Conservation (phyloP, 2,888 invertebrate species). For the Thereva nobilitata region DNA sequence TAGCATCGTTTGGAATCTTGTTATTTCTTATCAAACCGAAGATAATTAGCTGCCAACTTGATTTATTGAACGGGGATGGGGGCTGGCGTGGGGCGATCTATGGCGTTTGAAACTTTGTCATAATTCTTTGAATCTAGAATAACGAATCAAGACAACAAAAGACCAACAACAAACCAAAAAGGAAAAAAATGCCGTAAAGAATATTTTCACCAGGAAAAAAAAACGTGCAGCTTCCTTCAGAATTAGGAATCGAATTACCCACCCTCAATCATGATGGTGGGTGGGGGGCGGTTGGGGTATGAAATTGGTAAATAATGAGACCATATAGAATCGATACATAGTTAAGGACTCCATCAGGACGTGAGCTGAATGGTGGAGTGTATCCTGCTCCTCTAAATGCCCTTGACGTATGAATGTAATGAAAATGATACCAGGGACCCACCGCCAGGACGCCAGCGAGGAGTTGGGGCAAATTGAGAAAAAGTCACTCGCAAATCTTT, state of each 20-base stretch:
- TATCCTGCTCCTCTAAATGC: no score
- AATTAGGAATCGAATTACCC: constrained; percentile 42
- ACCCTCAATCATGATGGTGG: constrained; percentile 25
- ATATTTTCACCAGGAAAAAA: not conserved
- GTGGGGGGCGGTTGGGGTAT: no score
- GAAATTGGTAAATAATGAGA: constrained; percentile 32
- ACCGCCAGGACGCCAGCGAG: no score
- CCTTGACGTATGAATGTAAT: no score
- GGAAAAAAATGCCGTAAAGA: no score
- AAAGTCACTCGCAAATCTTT: no score
- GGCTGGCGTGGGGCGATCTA: not conserved
- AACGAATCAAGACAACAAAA: no score
- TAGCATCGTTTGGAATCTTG: constrained; percentile 24
- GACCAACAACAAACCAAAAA: no score
- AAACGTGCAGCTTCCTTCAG: constrained; percentile 29
- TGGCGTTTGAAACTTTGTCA: constrained; percentile 19
- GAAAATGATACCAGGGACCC: no score
- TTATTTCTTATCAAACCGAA: constrained; percentile 19
- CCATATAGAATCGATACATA: constrained; percentile 31
- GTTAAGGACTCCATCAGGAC: constrained; percentile 40
- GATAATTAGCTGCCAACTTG: constrained; percentile 31
- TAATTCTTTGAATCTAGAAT: not conserved
- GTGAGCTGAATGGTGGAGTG: constrained; percentile 36
- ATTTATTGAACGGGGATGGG: constrained; percentile 8
- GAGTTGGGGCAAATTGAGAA: no score